These are phyloP conservation scores for Sturnira hondurensis DNA, from an alignment of 2,113 vertebrate species.

Conservation along the genomic window DNA sequence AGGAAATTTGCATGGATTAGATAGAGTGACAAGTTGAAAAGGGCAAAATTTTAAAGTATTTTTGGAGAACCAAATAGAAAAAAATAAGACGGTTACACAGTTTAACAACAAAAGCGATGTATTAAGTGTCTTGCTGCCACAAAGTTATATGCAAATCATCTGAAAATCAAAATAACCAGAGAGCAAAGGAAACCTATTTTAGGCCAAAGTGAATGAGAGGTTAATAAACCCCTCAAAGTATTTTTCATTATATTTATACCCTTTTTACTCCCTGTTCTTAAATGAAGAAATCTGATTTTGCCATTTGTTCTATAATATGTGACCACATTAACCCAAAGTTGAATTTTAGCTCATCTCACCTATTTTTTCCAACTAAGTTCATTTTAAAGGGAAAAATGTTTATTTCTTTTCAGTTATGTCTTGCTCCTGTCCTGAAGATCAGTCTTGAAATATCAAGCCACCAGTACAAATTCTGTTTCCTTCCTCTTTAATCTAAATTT, in stretches of 20 bases:
- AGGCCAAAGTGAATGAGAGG: neutral
- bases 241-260: neutral
- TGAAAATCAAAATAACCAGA: neutral
- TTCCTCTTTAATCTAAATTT: neutral
- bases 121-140: neutral
- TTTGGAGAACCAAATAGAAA: conserved; percentile 59
- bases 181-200: neutral
- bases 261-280: neutral
- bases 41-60: conserved; percentile 44
- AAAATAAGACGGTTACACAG: neutral
- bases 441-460: neutral
- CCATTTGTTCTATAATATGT: neutral
- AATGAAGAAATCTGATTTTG: neutral
- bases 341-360: neutral
- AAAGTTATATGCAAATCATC: neutral
- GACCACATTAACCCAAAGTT: neutral
- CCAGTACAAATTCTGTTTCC: neutral
- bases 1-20: conserved; percentile 68
- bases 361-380: neutral
- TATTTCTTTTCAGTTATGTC: neutral
- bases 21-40: conserved; percentile 51
- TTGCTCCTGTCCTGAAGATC: neutral
- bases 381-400: neutral
- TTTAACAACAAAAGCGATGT: neutral
- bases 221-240: neutral